Base-by-base conservation (phyloP, 2,113 vertebrate species). In the Atractosteus spatula region DNA sequence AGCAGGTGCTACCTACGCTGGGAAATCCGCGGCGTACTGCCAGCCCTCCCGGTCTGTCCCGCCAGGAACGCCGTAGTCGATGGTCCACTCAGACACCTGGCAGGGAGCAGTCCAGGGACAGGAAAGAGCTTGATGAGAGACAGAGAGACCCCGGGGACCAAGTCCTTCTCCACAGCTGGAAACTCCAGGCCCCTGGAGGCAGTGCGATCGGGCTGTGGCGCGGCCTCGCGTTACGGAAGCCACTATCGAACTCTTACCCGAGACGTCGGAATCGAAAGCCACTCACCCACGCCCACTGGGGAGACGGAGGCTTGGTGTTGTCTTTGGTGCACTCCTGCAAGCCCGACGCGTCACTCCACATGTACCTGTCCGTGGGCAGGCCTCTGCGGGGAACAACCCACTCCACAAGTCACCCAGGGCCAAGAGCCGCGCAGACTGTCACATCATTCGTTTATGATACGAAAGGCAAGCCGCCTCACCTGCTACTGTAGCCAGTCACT, bases 21-120 rank as follows among this genome's bases (percentile, higher is more conserved):
- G 97, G 73, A 99, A 99, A 86, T 99, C 97, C 2, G 94, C 94
- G 63, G 97, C 97, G 0, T 95, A 99, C 77, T 99, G 97, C 97
- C 97, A 99, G 71, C 97, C 97, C 55, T 99, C 97, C 63, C 86
- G 88, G 81, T 99, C 97, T 0, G 96, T 94, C 71, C 96, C 96
- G 0, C 94, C 94, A 0, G 91, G 80, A 1, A 92, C 69, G 8
- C 87, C 88, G 81, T 97, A 99, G 86, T 99, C 97, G 2, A 96
- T 78, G 0, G 84, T 86, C 97, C 97, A 99, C 0, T 99, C 96
- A 0, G 96, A 95, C 3, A 95, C 94, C 97, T 99, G 83, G 4
- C 74, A 74, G 17, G n/a, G 7, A 67, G 65, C 55, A 76, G 16
- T 55, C n/a, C 44, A 3, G 29, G 12, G n/a, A 16, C 47, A 57